Base-by-base conservation (phyloP, 2,113 vertebrate genomes). In the Urocynchramus pylzowi region DNA sequence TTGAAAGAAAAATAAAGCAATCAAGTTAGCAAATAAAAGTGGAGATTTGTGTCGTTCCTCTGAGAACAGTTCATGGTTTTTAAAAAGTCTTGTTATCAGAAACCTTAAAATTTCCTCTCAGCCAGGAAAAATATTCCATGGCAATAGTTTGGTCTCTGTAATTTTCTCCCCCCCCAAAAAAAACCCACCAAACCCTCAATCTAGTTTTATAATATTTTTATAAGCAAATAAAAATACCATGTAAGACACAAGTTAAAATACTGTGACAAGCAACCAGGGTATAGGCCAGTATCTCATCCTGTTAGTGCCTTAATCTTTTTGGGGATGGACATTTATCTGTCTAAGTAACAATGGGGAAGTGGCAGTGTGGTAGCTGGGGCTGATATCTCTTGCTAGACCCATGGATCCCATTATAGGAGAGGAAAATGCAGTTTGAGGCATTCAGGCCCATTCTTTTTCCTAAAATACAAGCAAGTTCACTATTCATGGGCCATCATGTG, bases 21-120 rank as follows among this genome's bases (percentile, higher is more conserved):
- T 78, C 77, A 85, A 88, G 77, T 76, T 75, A 68, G 71, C 60
- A 95, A 94, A 86, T 94, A 92, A 87, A 91, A 96, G 65, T 65
- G 61, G 60, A 87, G 74, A 96, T 97, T 70, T 87, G 83, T 86
- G 86, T 84, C 56, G 92, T 90, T 89, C 44, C 86, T 95, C 80
- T 84, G 73, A 92, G 89, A 49, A 16, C 47, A 56, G 47, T 20
- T 84, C 56, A 75, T 87, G 64, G 30, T 31, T 89, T 84, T 81
- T 71, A 70, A 60, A 60, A 77, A 64, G 79, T 70, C 71, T 84
- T 74, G 54, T 90, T 79, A 92, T 52, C 37, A 84, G 85, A 88
- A 95, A 63, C 75, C 39, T 94, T 59, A 77, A 90, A 73, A 80
- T 65, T 70, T 78, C 39, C 23, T 78, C 47, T 78, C 6, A 10